A percentile compares a stretch with the other conserved stretches of the same genome.
These are phyloP conservation scores for Dinocampus coccinellae DNA, from an alignment of 2,888 invertebrate genomes.

Conservation along the genomic window DNA sequence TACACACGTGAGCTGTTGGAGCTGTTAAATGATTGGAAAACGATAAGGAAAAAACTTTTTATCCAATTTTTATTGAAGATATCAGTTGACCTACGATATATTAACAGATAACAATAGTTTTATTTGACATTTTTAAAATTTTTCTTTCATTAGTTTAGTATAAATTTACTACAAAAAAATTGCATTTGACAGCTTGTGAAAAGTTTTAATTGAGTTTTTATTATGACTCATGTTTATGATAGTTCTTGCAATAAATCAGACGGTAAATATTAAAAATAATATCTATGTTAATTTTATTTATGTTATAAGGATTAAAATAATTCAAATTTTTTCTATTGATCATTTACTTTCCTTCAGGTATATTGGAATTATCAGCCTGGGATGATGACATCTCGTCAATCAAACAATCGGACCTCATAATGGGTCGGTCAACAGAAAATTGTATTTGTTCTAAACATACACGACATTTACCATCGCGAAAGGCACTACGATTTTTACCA, in stretches of 20 bases:
- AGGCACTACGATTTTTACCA: slow-evolving; percentile 8
- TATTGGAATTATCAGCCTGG: too few species aligned
- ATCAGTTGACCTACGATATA: neutral
- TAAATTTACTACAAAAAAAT: neutral
- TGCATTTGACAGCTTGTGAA: neutral
- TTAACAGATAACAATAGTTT: neutral
- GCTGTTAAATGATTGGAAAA: neutral
- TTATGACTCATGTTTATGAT: neutral
- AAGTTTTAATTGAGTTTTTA: neutral
- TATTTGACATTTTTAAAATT: neutral
- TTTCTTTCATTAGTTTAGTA: neutral
- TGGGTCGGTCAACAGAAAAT: slow-evolving; percentile 38
- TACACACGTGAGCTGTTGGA: neutral
- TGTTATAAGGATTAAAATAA: neutral
- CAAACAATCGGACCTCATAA: slow-evolving; percentile 11
- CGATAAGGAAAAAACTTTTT: neutral
- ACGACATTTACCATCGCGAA: slow-evolving; percentile 48
- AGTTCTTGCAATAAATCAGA: neutral
- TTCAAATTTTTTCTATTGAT: neutral
- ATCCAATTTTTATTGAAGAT: neutral
- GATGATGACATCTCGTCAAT: too few species aligned
- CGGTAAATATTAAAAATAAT: slow-evolving; percentile 4
- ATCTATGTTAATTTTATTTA: too few species aligned
- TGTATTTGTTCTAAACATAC: slow-evolving; percentile 44
- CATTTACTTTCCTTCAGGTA: slow-evolving; percentile 12